These are phyloP conservation scores for Psilopogon haemacephalus DNA, from an alignment of 2,113 vertebrate genomes.

Conservation along the genomic window DNA sequence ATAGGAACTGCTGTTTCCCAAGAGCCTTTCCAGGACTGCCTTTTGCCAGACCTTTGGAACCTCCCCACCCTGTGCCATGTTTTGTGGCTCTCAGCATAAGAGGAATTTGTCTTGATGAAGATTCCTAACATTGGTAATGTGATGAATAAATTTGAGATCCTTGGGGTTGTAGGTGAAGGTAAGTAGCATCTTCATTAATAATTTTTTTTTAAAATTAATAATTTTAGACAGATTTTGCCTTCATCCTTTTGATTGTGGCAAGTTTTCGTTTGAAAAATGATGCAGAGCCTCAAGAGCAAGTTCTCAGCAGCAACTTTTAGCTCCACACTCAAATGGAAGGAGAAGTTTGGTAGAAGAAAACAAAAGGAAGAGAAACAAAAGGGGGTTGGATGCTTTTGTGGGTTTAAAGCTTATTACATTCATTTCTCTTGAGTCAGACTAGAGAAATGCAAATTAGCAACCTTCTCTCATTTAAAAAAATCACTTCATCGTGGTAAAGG, in stretches of 20 bases:
- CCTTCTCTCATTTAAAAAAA: not conserved
- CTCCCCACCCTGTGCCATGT: slow-evolving; percentile 73
- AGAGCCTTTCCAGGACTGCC: not conserved
- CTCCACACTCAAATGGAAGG: not conserved
- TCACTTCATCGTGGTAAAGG: too few species aligned
- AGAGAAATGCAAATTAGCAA: not conserved
- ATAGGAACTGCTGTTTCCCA: not conserved
- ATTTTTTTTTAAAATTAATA: not conserved
- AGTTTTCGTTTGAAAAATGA: not conserved
- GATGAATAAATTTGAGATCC: slow-evolving; percentile 99
- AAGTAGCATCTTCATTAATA: slow-evolving; percentile 62
- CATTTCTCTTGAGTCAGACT: not conserved
- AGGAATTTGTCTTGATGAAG: slow-evolving; percentile 96
- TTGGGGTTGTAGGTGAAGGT: slow-evolving; percentile 99
- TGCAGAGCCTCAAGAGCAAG: not conserved
- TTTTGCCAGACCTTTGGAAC: slow-evolving; percentile 10
- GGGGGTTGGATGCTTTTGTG: rapidly evolving
- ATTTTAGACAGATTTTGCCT: not conserved
- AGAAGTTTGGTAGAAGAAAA: not conserved
- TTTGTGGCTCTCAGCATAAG: slow-evolving; percentile 76
- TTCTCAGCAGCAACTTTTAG: not conserved
- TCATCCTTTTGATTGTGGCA: not conserved
- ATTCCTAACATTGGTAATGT: slow-evolving; percentile 98
- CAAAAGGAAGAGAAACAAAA: not conserved
- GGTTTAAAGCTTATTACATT: not conserved